These are phyloP conservation scores for Acleris sparsana DNA, from an alignment of 2,888 invertebrate genomes.

Conservation along the genomic window DNA sequence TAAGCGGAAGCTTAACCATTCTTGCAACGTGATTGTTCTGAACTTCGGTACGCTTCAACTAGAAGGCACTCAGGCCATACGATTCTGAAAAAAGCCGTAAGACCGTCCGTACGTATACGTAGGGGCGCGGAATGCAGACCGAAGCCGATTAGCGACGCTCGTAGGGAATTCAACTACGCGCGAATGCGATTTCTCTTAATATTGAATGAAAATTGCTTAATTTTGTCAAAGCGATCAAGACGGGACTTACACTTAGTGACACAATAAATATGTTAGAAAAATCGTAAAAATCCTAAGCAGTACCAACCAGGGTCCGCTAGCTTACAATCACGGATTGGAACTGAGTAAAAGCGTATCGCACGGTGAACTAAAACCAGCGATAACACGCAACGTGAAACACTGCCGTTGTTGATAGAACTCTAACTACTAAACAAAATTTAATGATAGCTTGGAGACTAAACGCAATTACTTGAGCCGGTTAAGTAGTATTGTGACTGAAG, in stretches of 20 bases:
- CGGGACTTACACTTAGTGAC: background rate
- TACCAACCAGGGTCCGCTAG: conserved; percentile 5
- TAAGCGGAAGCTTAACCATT: no score
- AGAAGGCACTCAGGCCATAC: no score
- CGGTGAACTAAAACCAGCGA: conserved; percentile 36
- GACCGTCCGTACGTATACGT: no score
- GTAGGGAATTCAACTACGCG: no score
- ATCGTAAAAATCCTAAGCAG: background rate
- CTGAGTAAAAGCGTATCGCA: conserved; percentile 14
- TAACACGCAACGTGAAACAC: conserved; percentile 50
- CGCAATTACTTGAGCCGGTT: conserved; percentile 42
- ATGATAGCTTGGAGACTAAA: conserved; percentile 58
- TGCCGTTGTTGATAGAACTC: conserved; percentile 47
- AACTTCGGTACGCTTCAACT: no score
- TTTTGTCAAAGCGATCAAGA: background rate
- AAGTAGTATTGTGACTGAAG: conserved; percentile 26
- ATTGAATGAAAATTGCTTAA: no score
- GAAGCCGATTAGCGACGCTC: no score
- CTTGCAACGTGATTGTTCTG: no score
- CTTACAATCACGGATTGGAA: conserved; percentile 11
- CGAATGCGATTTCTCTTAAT: no score
- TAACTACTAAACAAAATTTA: conserved; percentile 45
- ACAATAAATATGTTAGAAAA: background rate
- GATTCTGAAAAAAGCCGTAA: no score
- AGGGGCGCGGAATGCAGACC: no score